Base-by-base conservation (phyloP, 2,888 invertebrate genomes). In the Willowsia nigromaculata region DNA sequence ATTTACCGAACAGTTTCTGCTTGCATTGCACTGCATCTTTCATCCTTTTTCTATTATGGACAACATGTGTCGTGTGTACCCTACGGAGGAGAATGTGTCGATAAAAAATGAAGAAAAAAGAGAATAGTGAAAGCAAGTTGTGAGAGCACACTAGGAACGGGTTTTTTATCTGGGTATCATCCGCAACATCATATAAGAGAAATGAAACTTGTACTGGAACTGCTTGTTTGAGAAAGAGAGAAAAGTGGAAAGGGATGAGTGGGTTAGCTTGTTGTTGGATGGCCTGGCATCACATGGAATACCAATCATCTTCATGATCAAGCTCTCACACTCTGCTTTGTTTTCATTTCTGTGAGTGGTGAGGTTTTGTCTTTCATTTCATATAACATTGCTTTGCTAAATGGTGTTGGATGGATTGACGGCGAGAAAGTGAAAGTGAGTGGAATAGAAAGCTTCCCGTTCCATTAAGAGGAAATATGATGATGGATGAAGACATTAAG, bases 11-110 rank as follows among this genome's bases (percentile, higher is more conserved):
- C 18, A 30, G 27, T 33, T 37, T 68, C n/a, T 37, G 37, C 18
- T 33, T 68, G 37, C 68, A 37, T 62, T 68, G 68, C n/a, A 27
- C 68, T 18, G 68, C 68, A 68, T 37, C 68, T 18, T 68, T 68
- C 18, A 33, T 37, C n/a, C 18, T 7, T 37, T 33, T 68, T 13
- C 37, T 18, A 18, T 18, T n/a, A 37, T 18, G 18, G 18, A 18
- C 37, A 68, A 33, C 18, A 37, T 40, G 37, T 37, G 68, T 33
- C 13, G 3, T 68, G 37, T 68, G 37, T 68, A 7, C 27, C 25
- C 62, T 25, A 62, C 18, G 68, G 18, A 68, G 18, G 9, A 40
- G 11, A 68, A 18, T 11, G 40, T 43, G 11, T 9, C 11, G 6
- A 13, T 6, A 37, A 62, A 62, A 15, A 22, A 30, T 15, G 33